These are phyloP conservation scores for Amphiura filiformis DNA, from an alignment of 35 echinoderm and acorn worm species.

Conservation along the genomic window DNA sequence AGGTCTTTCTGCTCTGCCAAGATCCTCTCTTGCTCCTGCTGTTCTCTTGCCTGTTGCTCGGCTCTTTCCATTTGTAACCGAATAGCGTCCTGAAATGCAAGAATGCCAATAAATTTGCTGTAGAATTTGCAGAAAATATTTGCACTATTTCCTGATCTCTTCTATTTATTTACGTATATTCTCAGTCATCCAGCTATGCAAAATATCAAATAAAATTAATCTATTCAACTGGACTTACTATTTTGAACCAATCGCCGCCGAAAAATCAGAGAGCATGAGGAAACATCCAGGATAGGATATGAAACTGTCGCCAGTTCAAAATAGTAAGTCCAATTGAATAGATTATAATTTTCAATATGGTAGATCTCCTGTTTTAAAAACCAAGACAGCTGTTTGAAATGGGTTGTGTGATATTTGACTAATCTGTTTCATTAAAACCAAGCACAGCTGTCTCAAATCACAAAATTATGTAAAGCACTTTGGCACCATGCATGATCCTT, in stretches of 20 bases:
- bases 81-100: not conserved
- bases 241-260: not conserved
- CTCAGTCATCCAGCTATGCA: slow-evolving; percentile 10
- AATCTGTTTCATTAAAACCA: too few relatives aligned
- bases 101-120: not conserved
- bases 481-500: too few relatives aligned
- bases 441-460: too few relatives aligned
- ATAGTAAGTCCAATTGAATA: too few relatives aligned
- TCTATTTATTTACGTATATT: too few relatives aligned
- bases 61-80: not conserved
- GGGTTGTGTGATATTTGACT: too few relatives aligned
- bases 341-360: too few relatives aligned
- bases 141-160: not conserved
- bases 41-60: slow-evolving; percentile 5
- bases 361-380: too few relatives aligned
- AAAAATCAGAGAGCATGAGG: not conserved
- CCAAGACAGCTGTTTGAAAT: too few relatives aligned
- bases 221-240: not conserved
- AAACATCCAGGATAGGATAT: too few relatives aligned
- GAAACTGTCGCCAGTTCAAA: too few relatives aligned
- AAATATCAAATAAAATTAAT: not conserved
- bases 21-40: slow-evolving; percentile 36
- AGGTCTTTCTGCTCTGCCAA: slow-evolving; percentile 74
- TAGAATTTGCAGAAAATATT: not conserved
- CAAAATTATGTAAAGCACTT: too few relatives aligned